Evolutionary conservation across 2,113 vertebrate genomes (phyloP), one percentile per base, ranked within the genome.

Genomic region (Gavialis gangeticus): DNA sequence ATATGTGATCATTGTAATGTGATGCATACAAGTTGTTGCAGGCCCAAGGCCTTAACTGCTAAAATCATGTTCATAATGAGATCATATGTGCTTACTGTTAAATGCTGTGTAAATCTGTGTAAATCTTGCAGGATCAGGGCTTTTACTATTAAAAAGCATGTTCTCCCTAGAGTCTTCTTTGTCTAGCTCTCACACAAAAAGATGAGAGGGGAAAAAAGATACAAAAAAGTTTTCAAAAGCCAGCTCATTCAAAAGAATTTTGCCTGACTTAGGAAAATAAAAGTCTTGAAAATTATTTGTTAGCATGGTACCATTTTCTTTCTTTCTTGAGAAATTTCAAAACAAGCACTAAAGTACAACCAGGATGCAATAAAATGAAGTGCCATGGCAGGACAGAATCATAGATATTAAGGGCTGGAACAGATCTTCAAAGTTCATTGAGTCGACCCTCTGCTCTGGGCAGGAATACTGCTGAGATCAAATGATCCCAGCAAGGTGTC

Each of bases 361-460:
- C 75, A 86, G 62, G 30, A 19, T 92, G 78, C 66, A 82, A 76
- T 75, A 82, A 89, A 93, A 80, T 76, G 54, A 89, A 91, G 54
- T 46, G 21, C 21, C 64, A 82, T 95, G 80, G 82, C 90, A 91
- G 87, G 12, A 55, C 15, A 88, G 46, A 46, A 46, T 46, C 71
- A 87, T 60, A 89, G 89, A 89, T 84, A 58, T 46, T 46, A 46
- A 46, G 46, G 46, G 46, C 46, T 46, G 46, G 46, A 46, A 46
- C 7, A 7, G 46, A 46, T 7, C 46, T 46, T 9, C 9, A 46
- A 9, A 46, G 46, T 46, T 46, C 7, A 46, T 9, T 46, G 9
- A 46, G 46, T 46, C 46, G 7, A 46, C 46, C 46, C 6, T 7
- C 46, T 46, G 46, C 46, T 46, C 8, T 46, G 46, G 46, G 46